Percentiles rank a stretch among this genome's conserved stretches.
These are phyloP conservation scores for Aphis craccivora DNA, from an alignment of 1,140 invertebrate genomes.

Conservation along the genomic window DNA sequence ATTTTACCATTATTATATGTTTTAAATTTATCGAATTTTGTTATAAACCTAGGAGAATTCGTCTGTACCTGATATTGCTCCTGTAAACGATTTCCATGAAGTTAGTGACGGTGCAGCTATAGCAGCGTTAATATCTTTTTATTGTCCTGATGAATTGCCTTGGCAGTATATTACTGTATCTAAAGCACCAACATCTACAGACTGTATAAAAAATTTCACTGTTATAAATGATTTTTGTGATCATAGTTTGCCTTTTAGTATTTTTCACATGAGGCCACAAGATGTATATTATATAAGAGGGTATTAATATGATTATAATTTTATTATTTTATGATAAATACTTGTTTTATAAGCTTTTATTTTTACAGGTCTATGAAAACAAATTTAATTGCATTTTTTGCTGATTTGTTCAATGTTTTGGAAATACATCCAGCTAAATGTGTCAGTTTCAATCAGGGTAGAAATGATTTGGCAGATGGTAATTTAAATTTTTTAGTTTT, in stretches of 20 bases:
- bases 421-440: slow-evolving; percentile 92
- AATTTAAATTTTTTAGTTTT: slow-evolving; percentile 7
- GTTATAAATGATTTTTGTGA: slow-evolving; percentile 89
- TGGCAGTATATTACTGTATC: slow-evolving; percentile 77
- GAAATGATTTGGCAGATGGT: slow-evolving; percentile 35
- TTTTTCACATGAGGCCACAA: slow-evolving; percentile 95
- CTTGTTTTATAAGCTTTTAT: neutral
- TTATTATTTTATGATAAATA: neutral
- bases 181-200: slow-evolving; percentile 78
- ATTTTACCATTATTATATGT: neutral
- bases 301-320: slow-evolving; percentile 66
- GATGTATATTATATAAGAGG: slow-evolving; percentile 95
- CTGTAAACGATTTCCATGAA: slow-evolving; percentile 74
- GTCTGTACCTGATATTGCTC: slow-evolving; percentile 64
- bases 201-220: slow-evolving; percentile 93
- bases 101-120: slow-evolving; percentile 92
- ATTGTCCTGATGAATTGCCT: slow-evolving; percentile 87
- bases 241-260: slow-evolving; percentile 82
- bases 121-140: slow-evolving; percentile 89
- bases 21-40: neutral
- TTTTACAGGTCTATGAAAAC: slow-evolving; percentile 82
- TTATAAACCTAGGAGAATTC: slow-evolving; percentile 12
- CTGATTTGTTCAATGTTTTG: slow-evolving; percentile 94
- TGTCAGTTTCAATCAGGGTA: slow-evolving; percentile 71
- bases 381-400: slow-evolving; percentile 92